Conservation (phyloP, 2,797 vertebrate species). For the Tympanoctomys barrerae region DNA sequence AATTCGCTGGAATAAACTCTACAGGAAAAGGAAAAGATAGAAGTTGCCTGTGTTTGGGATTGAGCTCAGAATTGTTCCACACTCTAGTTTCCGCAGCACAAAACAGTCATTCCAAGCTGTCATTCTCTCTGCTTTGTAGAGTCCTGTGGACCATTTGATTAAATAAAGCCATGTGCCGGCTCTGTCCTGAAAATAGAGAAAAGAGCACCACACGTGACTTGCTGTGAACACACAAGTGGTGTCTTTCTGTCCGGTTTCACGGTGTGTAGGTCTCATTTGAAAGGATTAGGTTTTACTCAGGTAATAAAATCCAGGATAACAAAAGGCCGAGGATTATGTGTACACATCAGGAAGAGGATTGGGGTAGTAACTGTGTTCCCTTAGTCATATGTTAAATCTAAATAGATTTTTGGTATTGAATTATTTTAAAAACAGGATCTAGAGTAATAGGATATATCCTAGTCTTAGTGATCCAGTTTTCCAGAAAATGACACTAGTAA, state of each 20-base stretch:
- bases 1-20: conserved; percentile 74
- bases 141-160: conserved; percentile 78
- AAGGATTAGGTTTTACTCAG: conserved; percentile 65
- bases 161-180: conserved; percentile 74
- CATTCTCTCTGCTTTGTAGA: conserved; percentile 75
- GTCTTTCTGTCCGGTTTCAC: conserved; percentile 60
- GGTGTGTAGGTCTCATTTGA: conserved; percentile 62
- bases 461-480: conserved; percentile 15
- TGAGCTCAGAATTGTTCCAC: conserved; percentile 66
- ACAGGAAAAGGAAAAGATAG: conserved; percentile 67
- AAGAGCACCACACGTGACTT: conserved; percentile 28
- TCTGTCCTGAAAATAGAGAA: conserved; percentile 65
- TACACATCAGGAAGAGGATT: not conserved
- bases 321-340: conserved; percentile 60
- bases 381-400: conserved; percentile 20
- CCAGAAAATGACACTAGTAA: conserved; percentile 25
- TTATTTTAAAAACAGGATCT: conserved; percentile 46
- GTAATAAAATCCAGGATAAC: conserved; percentile 55
- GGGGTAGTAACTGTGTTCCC: not conserved
- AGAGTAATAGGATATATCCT: conserved; percentile 19
- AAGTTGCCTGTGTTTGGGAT: conserved; percentile 45
- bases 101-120: conserved; percentile 68
- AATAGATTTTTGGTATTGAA: not conserved
- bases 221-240: conserved; percentile 49
- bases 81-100: conserved; percentile 66